Evolutionary conservation across 1,140 invertebrate species (phyloP), one percentile per base, ranked within the genome.

Genomic region (Forficula auricularia): DNA sequence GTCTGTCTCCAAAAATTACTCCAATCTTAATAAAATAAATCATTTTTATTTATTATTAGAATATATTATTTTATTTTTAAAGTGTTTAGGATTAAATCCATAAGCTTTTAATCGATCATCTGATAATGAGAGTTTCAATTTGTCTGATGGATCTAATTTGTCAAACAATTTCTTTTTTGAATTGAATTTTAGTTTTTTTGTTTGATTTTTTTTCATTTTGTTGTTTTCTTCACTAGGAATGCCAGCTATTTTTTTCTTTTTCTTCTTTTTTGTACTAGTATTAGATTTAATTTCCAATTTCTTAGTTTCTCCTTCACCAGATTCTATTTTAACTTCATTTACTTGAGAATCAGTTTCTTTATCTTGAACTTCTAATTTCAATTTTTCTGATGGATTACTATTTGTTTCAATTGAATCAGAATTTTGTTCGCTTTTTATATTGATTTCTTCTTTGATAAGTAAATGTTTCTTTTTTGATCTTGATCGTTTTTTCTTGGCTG

Each of bases 81-180:
- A 86, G 56, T 90, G 91, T 50, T 86, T 88, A 1, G 88, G 85
- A 70, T 92, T 91, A 33, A 94, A 74, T 45, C 87, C 89, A 62
- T 85, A 96, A 0, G 84, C 85, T 56, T 76, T 72, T 1, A 95
- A 61, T 47, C 90, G 71, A 45, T 82, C 75, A 60, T 86, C 77
- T 37, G 77, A 74, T 19, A 84, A 53, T 9, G 62, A 64, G 40
- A 54, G 14, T 38, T 46, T 48, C 40, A 38, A 39, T 16, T 22
- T 46, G n/a, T 38, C 38, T 47, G 13, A 6, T 27, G 14, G 3
- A 13, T 45, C 41, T 41, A 45, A 33, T 2, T 31, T 44, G 36
- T 50, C 9, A 30, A 49, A 38, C 13, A 40, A 40, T 43, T 48
- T 47, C 10, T 45, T 42, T 18, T 47, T 54, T 19, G 45, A 54